phyloP scores from a whole-genome alignment of 2,797 vertebrate species.

The Acanthurus lineatus region DNA sequence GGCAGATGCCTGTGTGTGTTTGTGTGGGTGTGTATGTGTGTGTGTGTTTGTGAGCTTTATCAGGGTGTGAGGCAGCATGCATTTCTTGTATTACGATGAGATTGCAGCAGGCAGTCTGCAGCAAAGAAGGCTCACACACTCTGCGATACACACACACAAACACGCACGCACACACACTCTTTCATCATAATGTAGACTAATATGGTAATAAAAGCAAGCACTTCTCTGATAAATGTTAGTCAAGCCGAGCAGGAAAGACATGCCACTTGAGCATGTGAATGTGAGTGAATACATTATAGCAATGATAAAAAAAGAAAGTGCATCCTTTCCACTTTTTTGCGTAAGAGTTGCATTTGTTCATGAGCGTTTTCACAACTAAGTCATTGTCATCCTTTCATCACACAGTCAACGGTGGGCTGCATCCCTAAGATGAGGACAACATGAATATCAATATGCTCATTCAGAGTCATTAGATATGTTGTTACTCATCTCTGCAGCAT shows the following conservation, averaged over 20 bases:
- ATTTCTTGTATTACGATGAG: conserved; percentile 75
- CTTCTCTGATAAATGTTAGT: conserved; percentile 49
- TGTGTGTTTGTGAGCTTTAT: conserved; percentile 12
- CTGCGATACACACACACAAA: conserved; percentile 40
- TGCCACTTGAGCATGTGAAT: conserved; percentile 48
- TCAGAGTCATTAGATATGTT: conserved; percentile 45
- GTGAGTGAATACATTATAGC: conserved; percentile 55
- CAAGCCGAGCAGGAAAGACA: conserved; percentile 39
- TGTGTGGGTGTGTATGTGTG: background rate
- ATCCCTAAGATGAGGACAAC: conserved; percentile 39
- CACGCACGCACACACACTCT: conserved; percentile 29
- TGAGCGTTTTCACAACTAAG: conserved; percentile 12
- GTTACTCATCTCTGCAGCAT: conserved; percentile 39
- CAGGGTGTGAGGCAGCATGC: conserved; percentile 71
- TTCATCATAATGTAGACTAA: conserved; percentile 74
- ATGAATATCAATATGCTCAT: conserved; percentile 38
- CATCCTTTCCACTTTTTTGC: conserved; percentile 27
- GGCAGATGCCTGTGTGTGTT: conserved; percentile 47
- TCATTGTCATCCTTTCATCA: conserved; percentile 27
- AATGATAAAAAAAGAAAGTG: conserved; percentile 46
- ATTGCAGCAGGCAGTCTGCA: conserved; percentile 72
- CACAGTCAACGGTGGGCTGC: conserved; percentile 36
- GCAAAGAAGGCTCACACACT: conserved; percentile 45
- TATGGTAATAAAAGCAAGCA: conserved; percentile 67
- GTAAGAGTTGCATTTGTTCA: conserved; percentile 41